A percentile compares a stretch with the other conserved stretches of the same genome.
phyloP scores from a whole-genome alignment of 2,797 vertebrate species.

The Valencia hispanica region DNA sequence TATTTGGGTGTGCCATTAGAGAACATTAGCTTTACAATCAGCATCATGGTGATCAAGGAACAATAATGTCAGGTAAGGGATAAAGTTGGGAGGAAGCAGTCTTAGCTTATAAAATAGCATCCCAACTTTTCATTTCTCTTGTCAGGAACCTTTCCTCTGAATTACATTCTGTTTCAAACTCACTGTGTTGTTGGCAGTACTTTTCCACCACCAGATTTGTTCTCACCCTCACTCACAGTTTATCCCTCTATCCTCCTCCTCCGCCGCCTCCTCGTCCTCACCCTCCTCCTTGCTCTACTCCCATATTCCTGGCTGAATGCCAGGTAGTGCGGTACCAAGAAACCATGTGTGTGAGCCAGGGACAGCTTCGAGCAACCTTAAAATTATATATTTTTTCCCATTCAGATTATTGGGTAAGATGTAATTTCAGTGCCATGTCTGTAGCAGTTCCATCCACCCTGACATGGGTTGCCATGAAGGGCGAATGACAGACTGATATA shows the following conservation, averaged over 20 bases:
- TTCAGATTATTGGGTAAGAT: slow-evolving; percentile 34
- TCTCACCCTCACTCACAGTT: slow-evolving; percentile 49
- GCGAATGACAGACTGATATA: background rate
- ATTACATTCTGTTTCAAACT: slow-evolving; percentile 15
- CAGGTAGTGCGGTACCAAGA: slow-evolving; percentile 59
- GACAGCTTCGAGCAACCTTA: slow-evolving; percentile 36
- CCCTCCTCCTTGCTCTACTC: slow-evolving; percentile 30
- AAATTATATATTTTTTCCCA: slow-evolving; percentile 26
- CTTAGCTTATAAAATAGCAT: background rate
- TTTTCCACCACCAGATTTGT: slow-evolving; percentile 77
- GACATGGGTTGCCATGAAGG: slow-evolving; percentile 23
- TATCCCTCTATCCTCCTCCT: slow-evolving; percentile 33
- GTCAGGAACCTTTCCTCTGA: slow-evolving; percentile 28
- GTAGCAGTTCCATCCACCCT: slow-evolving; percentile 3
- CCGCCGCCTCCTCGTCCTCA: slow-evolving; percentile 19
- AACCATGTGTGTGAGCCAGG: slow-evolving; percentile 38
- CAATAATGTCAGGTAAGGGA: background rate
- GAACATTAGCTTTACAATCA: background rate
- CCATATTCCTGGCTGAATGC: slow-evolving; percentile 54
- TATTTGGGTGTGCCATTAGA: background rate
- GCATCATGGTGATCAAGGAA: background rate
- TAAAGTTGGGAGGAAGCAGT: background rate
- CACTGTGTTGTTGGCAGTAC: slow-evolving; percentile 58
- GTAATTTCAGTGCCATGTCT: slow-evolving; percentile 16
- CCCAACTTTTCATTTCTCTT: background rate